A percentile compares a stretch with the other conserved stretches of the same genome.
phyloP scores from a whole-genome alignment of 2,797 vertebrate genomes.

The Corythornis leucogaster region DNA sequence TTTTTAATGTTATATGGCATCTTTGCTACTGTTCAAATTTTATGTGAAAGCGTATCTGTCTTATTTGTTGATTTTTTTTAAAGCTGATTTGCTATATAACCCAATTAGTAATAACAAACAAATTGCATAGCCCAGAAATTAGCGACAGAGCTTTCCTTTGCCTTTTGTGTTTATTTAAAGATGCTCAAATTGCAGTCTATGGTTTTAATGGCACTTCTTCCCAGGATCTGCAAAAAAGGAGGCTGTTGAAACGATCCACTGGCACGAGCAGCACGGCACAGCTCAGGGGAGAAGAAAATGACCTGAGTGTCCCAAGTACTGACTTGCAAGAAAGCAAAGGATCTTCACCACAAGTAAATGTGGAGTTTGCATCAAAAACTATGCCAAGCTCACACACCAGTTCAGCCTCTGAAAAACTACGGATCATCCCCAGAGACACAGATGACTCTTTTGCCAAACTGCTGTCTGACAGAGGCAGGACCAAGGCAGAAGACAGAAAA shows the following conservation, averaged over 20 bases:
- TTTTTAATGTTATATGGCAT: background rate
- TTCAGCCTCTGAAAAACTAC: slow-evolving; percentile 24
- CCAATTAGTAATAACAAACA: background rate
- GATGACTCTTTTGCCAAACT: background rate
- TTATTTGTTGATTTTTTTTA: background rate
- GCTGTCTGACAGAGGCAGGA: slow-evolving; percentile 3
- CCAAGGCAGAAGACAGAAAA: slow-evolving; percentile 30
- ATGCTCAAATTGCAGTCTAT: background rate
- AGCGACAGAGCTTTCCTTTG: background rate
- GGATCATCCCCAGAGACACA: background rate
- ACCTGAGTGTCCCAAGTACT: background rate
- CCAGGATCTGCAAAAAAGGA: slow-evolving; percentile 72
- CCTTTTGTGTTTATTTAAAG: background rate
- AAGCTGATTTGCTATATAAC: background rate
- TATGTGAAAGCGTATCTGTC: background rate
- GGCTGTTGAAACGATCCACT: slow-evolving; percentile 28
- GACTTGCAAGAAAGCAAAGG: slow-evolving; percentile 13
- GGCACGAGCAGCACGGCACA: background rate
- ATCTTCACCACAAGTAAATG: background rate
- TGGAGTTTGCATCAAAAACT: background rate
- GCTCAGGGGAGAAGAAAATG: slow-evolving; percentile 3
- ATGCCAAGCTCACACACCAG: background rate
- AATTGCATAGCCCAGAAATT: background rate
- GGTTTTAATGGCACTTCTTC: background rate
- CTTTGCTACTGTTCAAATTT: background rate